A percentile compares a stretch with the other conserved stretches of the same genome.
Conservation (phyloP, 2,888 invertebrate genomes). For the Cheilosia grossa region DNA sequence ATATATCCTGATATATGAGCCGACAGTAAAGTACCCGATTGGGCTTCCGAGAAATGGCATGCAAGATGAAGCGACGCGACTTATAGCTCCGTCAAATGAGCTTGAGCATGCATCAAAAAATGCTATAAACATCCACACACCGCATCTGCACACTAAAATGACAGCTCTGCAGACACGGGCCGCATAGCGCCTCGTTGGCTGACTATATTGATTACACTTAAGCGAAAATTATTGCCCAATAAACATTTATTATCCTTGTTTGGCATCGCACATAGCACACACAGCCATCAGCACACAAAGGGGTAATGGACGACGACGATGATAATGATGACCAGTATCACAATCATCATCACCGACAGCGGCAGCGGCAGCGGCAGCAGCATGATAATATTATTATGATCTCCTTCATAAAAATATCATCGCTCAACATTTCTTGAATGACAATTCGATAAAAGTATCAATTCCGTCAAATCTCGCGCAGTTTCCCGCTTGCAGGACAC, state of each 20-base stretch:
- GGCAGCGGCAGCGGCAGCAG: constrained; percentile 14
- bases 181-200: constrained; percentile 38
- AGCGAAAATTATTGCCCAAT: constrained; percentile 70
- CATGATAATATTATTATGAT: constrained; percentile 70
- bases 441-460: constrained; percentile 49
- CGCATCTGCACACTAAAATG: constrained; percentile 39
- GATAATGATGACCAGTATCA: constrained; percentile 47
- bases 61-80: constrained; percentile 3
- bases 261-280: constrained; percentile 57
- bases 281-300: constrained; percentile 24
- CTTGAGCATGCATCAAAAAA: constrained; percentile 52
- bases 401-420: constrained; percentile 72
- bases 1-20: constrained; percentile 40
- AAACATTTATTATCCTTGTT: constrained; percentile 71
- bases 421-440: constrained; percentile 62
- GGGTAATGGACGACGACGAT: constrained; percentile 34
- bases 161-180: constrained; percentile 36
- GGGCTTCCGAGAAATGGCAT: constrained; percentile 64
- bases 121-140: constrained; percentile 44
- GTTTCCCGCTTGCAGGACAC: constrained; percentile 10
- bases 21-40: constrained; percentile 50
- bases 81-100: constrained; percentile 20
- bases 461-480: constrained; percentile 21
- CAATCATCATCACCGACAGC: constrained; percentile 23
- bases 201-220: constrained; percentile 72